Percentiles rank a stretch among this genome's conserved stretches.
These are phyloP conservation scores for Lasioglossum baleicum DNA, from an alignment of 1,140 invertebrate genomes.

Conservation along the genomic window DNA sequence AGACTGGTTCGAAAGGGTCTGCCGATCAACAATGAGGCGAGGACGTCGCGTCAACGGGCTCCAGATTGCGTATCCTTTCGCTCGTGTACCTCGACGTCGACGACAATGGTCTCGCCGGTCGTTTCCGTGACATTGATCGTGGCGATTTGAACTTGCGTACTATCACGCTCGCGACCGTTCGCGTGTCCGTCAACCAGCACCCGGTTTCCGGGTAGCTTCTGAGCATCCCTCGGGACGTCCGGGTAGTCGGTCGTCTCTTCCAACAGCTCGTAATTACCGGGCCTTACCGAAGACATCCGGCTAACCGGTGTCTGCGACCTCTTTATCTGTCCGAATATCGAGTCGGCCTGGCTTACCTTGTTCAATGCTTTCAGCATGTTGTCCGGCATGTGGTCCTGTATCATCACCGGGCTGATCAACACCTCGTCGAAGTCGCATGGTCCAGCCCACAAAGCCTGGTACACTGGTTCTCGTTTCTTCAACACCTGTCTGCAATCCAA, in stretches of 20 bases:
- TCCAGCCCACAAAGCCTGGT: slow-evolving; percentile 94
- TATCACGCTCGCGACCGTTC: slow-evolving; percentile 9
- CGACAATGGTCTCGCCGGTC: slow-evolving; percentile 56
- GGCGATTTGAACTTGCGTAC: slow-evolving; percentile 3
- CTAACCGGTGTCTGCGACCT: slow-evolving; percentile 57
- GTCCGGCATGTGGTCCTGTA: slow-evolving; percentile 96
- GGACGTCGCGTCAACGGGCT: slow-evolving; percentile 4
- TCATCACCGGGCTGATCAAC: slow-evolving; percentile 94
- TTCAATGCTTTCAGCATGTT: slow-evolving; percentile 92
- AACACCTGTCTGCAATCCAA: slow-evolving; percentile 83
- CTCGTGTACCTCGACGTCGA: slow-evolving; percentile 70
- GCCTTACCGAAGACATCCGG: slow-evolving; percentile 67
- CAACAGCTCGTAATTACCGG: slow-evolving; percentile 73
- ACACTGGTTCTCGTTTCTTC: slow-evolving; percentile 88
- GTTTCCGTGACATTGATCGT: slow-evolving; percentile 18
- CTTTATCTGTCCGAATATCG: slow-evolving; percentile 48
- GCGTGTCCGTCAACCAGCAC: slow-evolving; percentile 12
- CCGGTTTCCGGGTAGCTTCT: slow-evolving; percentile 5
- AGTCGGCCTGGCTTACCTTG: slow-evolving; percentile 84
- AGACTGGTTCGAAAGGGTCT: not conserved
- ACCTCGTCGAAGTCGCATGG: slow-evolving; percentile 95
- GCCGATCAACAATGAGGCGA: not conserved
- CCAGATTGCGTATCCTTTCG: slow-evolving; percentile 40
- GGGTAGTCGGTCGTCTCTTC: slow-evolving; percentile 65
- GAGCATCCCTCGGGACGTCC: slow-evolving; percentile 41